A percentile compares a stretch with the other conserved stretches of the same genome.
Conservation (phyloP, 2,797 vertebrate genomes). For the Pygocentrus nattereri region DNA sequence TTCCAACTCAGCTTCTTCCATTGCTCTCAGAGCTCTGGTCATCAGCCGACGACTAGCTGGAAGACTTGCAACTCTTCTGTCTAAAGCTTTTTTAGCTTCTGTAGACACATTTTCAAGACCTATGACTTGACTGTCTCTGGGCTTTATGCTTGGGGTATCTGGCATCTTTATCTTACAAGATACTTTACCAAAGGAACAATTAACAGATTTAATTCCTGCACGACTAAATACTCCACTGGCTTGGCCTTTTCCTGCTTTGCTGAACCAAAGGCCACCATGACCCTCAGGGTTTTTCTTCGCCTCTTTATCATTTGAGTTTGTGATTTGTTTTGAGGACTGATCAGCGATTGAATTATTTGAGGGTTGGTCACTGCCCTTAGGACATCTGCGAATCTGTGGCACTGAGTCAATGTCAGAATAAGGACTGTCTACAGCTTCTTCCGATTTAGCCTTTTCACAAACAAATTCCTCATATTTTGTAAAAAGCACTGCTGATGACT, state of each 20-base stretch:
- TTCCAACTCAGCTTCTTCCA: slow-evolving; percentile 69
- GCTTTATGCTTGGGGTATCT: slow-evolving; percentile 50
- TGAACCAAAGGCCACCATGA: slow-evolving; percentile 82
- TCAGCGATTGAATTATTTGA: slow-evolving; percentile 18
- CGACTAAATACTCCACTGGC: slow-evolving; percentile 52
- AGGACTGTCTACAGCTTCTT: slow-evolving; percentile 62
- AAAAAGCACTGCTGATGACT: slow-evolving; percentile 57
- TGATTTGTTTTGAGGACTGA: slow-evolving; percentile 58
- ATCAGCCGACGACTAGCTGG: slow-evolving; percentile 82
- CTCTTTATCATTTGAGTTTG: slow-evolving; percentile 67
- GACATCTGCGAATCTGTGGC: slow-evolving; percentile 80
- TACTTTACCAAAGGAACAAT: slow-evolving; percentile 74
- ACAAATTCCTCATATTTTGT: slow-evolving; percentile 57
- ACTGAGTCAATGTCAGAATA: slow-evolving; percentile 82
- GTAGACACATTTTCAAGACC: slow-evolving; percentile 43
- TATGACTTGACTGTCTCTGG: slow-evolving; percentile 40
- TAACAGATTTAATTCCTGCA: slow-evolving; percentile 70
- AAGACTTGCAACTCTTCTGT: slow-evolving; percentile 73
- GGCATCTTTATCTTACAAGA: slow-evolving; percentile 75
- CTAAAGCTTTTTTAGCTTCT: slow-evolving; percentile 52
- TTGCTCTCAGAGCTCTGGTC: slow-evolving; percentile 80
- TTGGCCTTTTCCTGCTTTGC: slow-evolving; percentile 79
- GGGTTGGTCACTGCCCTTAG: slow-evolving; percentile 77
- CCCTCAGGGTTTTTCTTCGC: slow-evolving; percentile 73
- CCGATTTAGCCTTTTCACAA: slow-evolving; percentile 60